These are phyloP conservation scores for Sogatella furcifera DNA, from an alignment of 1,140 invertebrate species.

Conservation along the genomic window DNA sequence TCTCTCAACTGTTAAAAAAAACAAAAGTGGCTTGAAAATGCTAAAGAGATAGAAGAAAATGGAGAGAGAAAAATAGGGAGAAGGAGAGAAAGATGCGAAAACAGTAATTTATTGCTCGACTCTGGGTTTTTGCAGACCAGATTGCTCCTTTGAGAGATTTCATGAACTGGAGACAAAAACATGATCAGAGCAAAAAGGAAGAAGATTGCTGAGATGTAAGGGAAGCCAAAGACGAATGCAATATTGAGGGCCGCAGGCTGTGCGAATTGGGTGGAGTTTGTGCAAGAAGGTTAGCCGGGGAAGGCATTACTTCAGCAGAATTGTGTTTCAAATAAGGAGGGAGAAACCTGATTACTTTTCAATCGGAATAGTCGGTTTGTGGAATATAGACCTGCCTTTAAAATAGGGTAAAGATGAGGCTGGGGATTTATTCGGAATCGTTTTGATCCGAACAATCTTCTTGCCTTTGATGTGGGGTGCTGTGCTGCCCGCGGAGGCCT, in stretches of 20 bases:
- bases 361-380: background rate
- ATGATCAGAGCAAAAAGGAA: too few relatives aligned
- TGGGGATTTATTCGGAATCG: background rate
- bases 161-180: too few relatives aligned
- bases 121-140: background rate
- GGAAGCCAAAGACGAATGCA: background rate
- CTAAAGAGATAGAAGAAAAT: too few relatives aligned
- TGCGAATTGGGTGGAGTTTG: background rate
- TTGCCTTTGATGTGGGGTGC: background rate
- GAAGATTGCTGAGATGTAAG: too few relatives aligned
- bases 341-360: slow-evolving; percentile 2
- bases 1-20: too few relatives aligned
- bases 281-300: background rate
- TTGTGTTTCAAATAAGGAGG: slow-evolving; percentile 1
- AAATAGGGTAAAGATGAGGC: background rate
- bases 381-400: too few relatives aligned
- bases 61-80: background rate
- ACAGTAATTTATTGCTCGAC: background rate
- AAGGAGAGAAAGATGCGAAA: background rate
- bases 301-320: slow-evolving; percentile 1
- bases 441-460: slow-evolving; percentile 1
- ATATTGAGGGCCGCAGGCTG: background rate
- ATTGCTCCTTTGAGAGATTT: background rate
- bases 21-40: too few relatives aligned
- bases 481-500: background rate